A percentile compares a stretch with the other conserved stretches of the same genome.
Conservation (phyloP, 2,797 vertebrate species). For the Oryzias sinensis region DNA sequence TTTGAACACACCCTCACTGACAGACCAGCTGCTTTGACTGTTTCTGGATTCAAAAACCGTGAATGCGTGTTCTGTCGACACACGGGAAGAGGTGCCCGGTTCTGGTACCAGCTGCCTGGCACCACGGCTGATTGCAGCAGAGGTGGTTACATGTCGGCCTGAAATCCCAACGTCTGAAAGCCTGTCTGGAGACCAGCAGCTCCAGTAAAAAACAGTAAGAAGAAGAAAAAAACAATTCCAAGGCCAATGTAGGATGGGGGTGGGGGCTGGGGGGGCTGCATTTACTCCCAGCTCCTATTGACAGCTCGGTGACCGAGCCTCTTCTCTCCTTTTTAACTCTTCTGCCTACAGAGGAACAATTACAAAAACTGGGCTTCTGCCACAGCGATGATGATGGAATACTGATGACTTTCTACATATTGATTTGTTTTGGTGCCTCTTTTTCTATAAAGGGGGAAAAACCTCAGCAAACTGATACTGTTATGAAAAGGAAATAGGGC, state of each 20-base stretch:
- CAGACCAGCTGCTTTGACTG: constrained; percentile 59
- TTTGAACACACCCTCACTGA: too few species aligned
- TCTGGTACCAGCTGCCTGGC: constrained; percentile 59
- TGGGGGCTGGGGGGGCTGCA: constrained; percentile 45
- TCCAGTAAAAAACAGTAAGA: constrained; percentile 36
- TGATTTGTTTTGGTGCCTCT: constrained; percentile 44
- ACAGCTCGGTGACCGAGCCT: constrained; percentile 50
- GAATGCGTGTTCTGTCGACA: constrained; percentile 47
- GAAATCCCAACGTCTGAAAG: constrained; percentile 51
- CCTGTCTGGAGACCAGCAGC: constrained; percentile 43
- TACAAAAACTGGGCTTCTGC: constrained; percentile 53
- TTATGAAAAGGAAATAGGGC: too few species aligned
- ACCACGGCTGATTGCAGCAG: constrained; percentile 47
- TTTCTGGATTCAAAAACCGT: constrained; percentile 56
- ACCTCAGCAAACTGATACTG: constrained; percentile 18
- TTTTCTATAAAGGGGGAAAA: constrained; percentile 24
- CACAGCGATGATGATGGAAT: constrained; percentile 57
- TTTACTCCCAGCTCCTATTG: constrained; percentile 52
- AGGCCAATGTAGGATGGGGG: constrained; percentile 55
- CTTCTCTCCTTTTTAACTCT: constrained; percentile 47
- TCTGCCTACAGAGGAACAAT: constrained; percentile 64
- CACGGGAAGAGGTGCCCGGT: constrained; percentile 21
- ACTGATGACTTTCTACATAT: constrained; percentile 52
- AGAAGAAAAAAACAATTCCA: constrained; percentile 46
- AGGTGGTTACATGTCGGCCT: constrained; percentile 43